Evolutionary conservation across 2,888 invertebrate species (phyloP).

Genomic region (Brenthis ino): DNA sequence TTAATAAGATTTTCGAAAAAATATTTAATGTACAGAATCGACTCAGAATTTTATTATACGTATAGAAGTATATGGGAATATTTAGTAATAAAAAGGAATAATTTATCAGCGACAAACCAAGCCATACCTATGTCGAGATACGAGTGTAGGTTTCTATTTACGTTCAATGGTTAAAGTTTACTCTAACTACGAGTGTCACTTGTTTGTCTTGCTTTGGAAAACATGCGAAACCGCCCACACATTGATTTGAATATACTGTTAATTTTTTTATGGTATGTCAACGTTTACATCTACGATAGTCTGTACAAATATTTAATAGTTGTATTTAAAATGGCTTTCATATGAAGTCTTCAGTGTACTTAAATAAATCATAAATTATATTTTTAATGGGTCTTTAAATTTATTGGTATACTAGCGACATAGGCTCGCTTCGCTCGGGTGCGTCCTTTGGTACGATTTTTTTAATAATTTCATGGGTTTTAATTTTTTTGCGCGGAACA

Average conservation of each 20-base stretch:
- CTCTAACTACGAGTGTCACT: conserved; percentile 22
- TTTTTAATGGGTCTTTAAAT: not conserved
- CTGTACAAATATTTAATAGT: conserved; percentile 16
- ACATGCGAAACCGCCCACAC: conserved; percentile 31
- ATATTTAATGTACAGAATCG: too few species aligned
- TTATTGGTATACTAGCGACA: too few species aligned
- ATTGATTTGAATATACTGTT: conserved; percentile 34
- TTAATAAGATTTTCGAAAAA: too few species aligned
- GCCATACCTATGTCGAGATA: not conserved
- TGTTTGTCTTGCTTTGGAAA: not conserved
- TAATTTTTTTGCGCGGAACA: too few species aligned
- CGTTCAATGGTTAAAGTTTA: conserved; percentile 28
- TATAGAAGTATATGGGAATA: too few species aligned
- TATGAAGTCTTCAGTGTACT: not conserved
- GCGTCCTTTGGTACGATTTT: too few species aligned
- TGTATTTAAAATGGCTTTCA: not conserved
- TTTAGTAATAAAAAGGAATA: too few species aligned
- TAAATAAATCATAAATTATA: not conserved
- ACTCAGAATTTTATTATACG: too few species aligned
- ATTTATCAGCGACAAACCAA: too few species aligned
- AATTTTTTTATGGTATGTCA: conserved; percentile 35
- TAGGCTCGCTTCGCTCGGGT: too few species aligned
- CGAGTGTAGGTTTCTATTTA: conserved; percentile 26
- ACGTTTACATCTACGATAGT: conserved; percentile 17
- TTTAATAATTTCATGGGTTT: too few species aligned